These are phyloP conservation scores for Chironomus striatipennis DNA, from an alignment of 1,140 invertebrate species.

Conservation along the genomic window DNA sequence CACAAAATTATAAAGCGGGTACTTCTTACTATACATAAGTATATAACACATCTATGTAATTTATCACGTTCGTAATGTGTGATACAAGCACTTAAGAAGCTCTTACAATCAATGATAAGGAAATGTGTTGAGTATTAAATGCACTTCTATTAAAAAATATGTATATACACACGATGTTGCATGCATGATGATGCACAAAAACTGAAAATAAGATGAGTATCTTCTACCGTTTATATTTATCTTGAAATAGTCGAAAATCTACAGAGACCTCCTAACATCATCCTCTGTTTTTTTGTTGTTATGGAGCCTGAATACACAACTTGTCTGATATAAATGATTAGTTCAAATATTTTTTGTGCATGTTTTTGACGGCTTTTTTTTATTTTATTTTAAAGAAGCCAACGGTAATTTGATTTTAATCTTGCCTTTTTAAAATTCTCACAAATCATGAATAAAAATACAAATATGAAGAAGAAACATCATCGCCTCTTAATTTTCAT, in stretches of 20 bases:
- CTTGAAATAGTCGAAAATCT: too few species aligned
- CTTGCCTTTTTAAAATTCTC: not conserved
- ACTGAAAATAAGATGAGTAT: not conserved
- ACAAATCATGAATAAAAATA: not conserved
- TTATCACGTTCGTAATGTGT: constrained; percentile 6
- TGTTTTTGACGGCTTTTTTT: not conserved
- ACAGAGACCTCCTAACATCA: too few species aligned
- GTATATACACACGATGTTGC: not conserved
- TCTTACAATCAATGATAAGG: not conserved
- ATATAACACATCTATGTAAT: not conserved
- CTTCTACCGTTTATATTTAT: too few species aligned
- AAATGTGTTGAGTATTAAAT: not conserved
- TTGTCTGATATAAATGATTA: too few species aligned
- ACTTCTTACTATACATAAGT: not conserved
- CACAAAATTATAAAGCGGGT: not conserved
- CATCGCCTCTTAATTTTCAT: not conserved
- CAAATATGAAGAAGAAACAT: not conserved
- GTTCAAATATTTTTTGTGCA: too few species aligned
- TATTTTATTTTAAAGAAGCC: not conserved
- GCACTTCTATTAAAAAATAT: not conserved
- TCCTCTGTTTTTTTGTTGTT: too few species aligned
- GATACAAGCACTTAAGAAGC: constrained; percentile 7
- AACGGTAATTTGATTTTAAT: constrained; percentile 14
- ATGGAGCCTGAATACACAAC: too few species aligned
- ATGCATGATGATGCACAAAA: not conserved